Conservation (phyloP, 2,888 invertebrate genomes). For the Metopia argyrocephala region DNA sequence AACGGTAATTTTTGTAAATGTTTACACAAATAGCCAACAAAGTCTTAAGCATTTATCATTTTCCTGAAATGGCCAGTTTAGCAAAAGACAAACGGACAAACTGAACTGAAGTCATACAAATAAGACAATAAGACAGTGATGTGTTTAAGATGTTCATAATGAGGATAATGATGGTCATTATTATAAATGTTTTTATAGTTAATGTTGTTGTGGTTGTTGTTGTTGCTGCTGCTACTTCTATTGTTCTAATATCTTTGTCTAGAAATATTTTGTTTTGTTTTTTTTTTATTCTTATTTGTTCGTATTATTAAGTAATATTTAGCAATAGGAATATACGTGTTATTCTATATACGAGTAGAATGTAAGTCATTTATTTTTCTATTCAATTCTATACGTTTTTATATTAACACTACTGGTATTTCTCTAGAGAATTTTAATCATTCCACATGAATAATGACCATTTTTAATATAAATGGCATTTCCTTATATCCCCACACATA, state of each 20-base stretch:
- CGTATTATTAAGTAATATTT: conserved; percentile 51
- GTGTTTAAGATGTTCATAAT: conserved; percentile 4
- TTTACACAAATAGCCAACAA: conserved; percentile 56
- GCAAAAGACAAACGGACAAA: conserved; percentile 11
- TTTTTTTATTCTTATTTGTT: neutral
- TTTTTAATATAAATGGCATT: conserved; percentile 63
- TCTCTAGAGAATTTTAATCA: conserved; percentile 72
- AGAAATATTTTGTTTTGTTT: neutral
- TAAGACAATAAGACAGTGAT: conserved; percentile 35
- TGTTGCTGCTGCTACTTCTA: too few species aligned
- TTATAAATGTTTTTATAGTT: neutral
- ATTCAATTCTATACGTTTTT: conserved; percentile 19
- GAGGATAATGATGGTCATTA: conserved; percentile 1
- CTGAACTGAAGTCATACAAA: conserved; percentile 28
- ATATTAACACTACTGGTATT: conserved; percentile 66
- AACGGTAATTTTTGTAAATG: conserved; percentile 63
- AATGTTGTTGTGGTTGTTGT: too few species aligned
- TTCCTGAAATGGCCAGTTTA: neutral
- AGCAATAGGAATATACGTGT: conserved; percentile 44
- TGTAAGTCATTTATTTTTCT: conserved; percentile 52
- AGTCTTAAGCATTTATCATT: conserved; percentile 61
- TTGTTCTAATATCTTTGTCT: neutral
- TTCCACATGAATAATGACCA: conserved; percentile 72
- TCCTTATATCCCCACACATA: conserved; percentile 21
- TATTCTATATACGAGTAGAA: conserved; percentile 3